Percentiles rank a stretch among this genome's conserved stretches.
Evolutionary conservation across 2,113 vertebrate species (phyloP).

Genomic region (Puffinus mauretanicus): DNA sequence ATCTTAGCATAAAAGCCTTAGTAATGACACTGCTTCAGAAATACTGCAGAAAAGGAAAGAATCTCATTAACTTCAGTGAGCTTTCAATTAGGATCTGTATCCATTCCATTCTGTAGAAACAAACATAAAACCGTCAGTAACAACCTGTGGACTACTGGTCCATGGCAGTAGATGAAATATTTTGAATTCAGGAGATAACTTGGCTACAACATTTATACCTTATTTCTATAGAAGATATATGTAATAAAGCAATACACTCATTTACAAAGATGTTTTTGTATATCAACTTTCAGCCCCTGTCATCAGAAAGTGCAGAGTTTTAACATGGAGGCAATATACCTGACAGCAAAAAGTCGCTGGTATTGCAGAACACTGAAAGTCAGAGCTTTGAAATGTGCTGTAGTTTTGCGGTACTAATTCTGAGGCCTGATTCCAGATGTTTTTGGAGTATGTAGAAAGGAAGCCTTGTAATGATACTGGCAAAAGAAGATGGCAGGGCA

Average conservation of each 20-base stretch:
- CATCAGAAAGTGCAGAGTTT: neutral
- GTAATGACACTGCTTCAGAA: neutral
- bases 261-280: neutral
- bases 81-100: neutral
- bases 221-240: neutral
- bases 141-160: neutral
- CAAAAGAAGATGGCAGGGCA: neutral
- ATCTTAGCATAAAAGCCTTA: neutral
- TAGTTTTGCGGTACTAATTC: neutral
- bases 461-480: neutral
- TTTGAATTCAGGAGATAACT: neutral
- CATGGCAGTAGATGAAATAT: neutral
- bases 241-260: neutral
- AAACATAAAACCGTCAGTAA: neutral
- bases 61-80: neutral
- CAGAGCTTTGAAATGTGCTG: neutral
- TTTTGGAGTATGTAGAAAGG: neutral
- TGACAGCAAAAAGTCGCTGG: neutral
- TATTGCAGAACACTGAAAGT: neutral
- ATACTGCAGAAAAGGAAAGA: conserved; percentile 1
- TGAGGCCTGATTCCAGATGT: neutral
- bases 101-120: neutral
- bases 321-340: neutral
- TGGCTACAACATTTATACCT: neutral
- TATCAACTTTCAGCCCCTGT: neutral